phyloP scores from a whole-genome alignment of 2,113 vertebrate genomes.

The Balaenoptera acutorostrata region DNA sequence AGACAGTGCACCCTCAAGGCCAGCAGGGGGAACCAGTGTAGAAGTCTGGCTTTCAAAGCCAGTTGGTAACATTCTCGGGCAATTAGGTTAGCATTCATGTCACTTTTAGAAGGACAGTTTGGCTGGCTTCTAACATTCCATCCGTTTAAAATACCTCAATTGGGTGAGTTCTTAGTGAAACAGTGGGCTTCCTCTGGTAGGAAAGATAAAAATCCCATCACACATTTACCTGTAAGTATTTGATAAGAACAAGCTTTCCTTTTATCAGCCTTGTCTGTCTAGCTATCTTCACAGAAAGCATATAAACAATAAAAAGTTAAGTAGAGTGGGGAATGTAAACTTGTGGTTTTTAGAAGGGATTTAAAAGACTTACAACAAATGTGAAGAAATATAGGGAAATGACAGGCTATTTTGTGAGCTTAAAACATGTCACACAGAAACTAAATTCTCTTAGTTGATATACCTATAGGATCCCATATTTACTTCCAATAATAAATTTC shows the following conservation, averaged over 20 bases:
- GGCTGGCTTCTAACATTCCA: not conserved
- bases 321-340: not conserved
- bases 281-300: not conserved
- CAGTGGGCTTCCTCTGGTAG: slow-evolving; percentile 1
- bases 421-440: not conserved
- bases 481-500: slow-evolving; percentile 35
- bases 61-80: not conserved
- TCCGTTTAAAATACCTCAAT: slow-evolving; percentile 18
- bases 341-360: slow-evolving; percentile 40
- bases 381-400: slow-evolving; percentile 1
- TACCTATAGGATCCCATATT: not conserved
- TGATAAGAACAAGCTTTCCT: slow-evolving; percentile 29
- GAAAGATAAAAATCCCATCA: slow-evolving; percentile 34
- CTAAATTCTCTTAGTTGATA: slow-evolving; percentile 7
- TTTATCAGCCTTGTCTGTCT: slow-evolving; percentile 35
- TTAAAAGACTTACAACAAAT: slow-evolving; percentile 31
- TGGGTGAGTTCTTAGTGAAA: slow-evolving; percentile 45
- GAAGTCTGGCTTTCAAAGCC: slow-evolving; percentile 73
- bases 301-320: not conserved
- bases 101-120: slow-evolving; percentile 23
- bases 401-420: slow-evolving; percentile 15
- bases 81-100: slow-evolving; percentile 50
- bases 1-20: slow-evolving; percentile 66
- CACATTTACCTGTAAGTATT: slow-evolving; percentile 26
- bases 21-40: slow-evolving; percentile 84